These are phyloP conservation scores for Heteronetta atricapilla DNA, from an alignment of 2,113 vertebrate species.

Conservation along the genomic window DNA sequence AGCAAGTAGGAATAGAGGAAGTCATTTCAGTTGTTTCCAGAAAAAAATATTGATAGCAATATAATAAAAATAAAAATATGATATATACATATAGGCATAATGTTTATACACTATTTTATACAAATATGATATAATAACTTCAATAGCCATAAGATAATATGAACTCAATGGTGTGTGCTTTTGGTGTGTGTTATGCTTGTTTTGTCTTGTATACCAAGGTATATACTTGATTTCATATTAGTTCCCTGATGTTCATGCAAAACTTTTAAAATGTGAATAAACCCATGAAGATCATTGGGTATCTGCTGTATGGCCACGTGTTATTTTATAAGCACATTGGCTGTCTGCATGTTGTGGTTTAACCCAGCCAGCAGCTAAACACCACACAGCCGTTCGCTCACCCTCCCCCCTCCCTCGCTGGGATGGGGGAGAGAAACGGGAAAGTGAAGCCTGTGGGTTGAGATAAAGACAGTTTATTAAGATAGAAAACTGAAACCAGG, in stretches of 20 bases:
- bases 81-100: neutral
- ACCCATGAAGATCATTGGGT: neutral
- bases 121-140: neutral
- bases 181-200: neutral
- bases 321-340: neutral
- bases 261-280: neutral
- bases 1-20: neutral
- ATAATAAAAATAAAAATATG: too few relatives aligned
- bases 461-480: too few relatives aligned
- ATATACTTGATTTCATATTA: neutral
- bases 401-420: too few relatives aligned
- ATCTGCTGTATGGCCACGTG: neutral
- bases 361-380: too few relatives aligned
- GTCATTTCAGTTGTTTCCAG: neutral
- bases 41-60: neutral
- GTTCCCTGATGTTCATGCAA: neutral
- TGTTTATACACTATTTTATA: neutral
- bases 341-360: too few relatives aligned
- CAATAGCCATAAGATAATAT: too few relatives aligned
- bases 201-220: neutral
- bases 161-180: fast-evolving
- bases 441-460: too few relatives aligned
- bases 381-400: too few relatives aligned
- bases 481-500: too few relatives aligned
- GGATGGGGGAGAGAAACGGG: too few relatives aligned